Evolutionary conservation across 2,113 vertebrate genomes (phyloP).

Genomic region (Calidris pygmaea): DNA sequence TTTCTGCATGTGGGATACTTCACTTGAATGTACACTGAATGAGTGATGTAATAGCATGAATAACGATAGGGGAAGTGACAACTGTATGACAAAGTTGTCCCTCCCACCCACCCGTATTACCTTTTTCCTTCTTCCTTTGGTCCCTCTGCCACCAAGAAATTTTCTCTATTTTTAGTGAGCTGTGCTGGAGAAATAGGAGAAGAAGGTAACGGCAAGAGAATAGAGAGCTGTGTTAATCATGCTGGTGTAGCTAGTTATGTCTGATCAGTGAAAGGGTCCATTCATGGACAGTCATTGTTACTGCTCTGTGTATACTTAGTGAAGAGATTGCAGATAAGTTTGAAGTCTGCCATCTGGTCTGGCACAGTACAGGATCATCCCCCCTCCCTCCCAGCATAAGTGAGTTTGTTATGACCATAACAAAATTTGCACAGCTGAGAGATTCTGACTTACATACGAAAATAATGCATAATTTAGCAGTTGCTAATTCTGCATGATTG

Average conservation of each 20-base stretch:
- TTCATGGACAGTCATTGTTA: not conserved
- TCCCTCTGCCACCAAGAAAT: not conserved
- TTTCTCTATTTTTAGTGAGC: not conserved
- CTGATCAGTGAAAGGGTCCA: not conserved
- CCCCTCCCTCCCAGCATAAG: too few relatives aligned
- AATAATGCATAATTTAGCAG: not conserved
- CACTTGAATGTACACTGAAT: not conserved
- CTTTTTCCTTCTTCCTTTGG: not conserved
- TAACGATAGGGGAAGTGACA: not conserved
- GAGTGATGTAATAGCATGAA: not conserved
- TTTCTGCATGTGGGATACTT: not conserved
- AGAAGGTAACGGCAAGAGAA: not conserved
- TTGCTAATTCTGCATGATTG: not conserved
- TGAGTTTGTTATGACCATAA: not conserved
- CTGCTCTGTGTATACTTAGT: not conserved
- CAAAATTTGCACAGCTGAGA: not conserved
- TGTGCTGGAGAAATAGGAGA: not conserved
- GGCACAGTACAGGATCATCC: not conserved
- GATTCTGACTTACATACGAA: not conserved
- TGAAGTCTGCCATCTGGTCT: constrained; percentile 30
- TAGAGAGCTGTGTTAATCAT: not conserved
- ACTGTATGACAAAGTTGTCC: not conserved
- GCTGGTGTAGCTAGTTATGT: not conserved
- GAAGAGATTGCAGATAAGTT: not conserved
- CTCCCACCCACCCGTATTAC: not conserved